phyloP scores from a whole-genome alignment of 2,888 invertebrate species.

The Drosophila meridiana region DNA sequence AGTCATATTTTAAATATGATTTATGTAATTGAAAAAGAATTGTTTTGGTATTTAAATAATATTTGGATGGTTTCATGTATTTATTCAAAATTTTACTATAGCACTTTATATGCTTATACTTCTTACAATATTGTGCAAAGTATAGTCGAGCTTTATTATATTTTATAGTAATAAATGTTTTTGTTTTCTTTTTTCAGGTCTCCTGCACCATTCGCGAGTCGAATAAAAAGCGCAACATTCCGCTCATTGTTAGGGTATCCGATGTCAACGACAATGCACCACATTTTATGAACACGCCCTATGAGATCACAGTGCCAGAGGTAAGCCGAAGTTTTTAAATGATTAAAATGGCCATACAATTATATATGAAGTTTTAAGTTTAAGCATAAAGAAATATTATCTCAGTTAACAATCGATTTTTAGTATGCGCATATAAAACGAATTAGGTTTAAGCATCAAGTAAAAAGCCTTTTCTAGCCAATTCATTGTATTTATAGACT shows the following conservation, averaged over 20 bases:
- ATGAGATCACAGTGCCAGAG: slow-evolving; percentile 94
- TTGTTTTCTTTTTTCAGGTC: slow-evolving; percentile 86
- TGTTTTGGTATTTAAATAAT: background rate
- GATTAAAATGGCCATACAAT: background rate
- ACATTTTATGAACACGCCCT: slow-evolving; percentile 92
- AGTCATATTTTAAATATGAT: background rate
- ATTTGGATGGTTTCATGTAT: background rate
- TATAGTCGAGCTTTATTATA: background rate
- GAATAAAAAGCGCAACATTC: slow-evolving; percentile 93
- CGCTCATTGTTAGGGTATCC: slow-evolving; percentile 94
- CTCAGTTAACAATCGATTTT: background rate
- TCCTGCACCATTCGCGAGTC: slow-evolving; percentile 93
- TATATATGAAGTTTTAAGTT: background rate
- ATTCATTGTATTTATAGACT: background rate
- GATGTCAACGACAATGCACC: slow-evolving; percentile 96
- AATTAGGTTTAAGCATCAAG: background rate
- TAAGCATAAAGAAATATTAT: background rate
- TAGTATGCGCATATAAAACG: background rate
- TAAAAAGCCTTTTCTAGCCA: background rate
- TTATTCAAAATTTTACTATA: background rate
- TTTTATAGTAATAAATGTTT: background rate
- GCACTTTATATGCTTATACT: background rate
- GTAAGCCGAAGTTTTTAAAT: slow-evolving; percentile 86
- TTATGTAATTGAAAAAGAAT: background rate
- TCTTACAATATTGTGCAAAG: background rate